Base-by-base conservation (phyloP, 2,797 vertebrate species). In the Megaceryle alcyon region DNA sequence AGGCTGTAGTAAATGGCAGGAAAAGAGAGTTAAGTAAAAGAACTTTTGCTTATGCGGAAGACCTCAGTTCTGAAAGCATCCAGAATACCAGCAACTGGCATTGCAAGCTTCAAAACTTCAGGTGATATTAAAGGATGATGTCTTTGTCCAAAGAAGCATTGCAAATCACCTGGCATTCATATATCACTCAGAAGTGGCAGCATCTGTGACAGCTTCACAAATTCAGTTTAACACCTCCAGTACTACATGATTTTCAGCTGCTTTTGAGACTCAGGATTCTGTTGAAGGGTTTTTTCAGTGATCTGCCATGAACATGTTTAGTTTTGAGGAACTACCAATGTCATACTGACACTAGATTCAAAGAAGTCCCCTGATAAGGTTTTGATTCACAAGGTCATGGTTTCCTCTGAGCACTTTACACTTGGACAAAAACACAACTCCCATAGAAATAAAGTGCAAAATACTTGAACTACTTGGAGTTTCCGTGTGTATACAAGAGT, bases 1-100 rank as follows among this genome's bases (percentile, higher is more conserved):
- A 41, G 4, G 2, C 3, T 53, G 2, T 8, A n/a, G 7, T 44
- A 54, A 82, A 69, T 6, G 2, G 7, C 2, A 65, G 22, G 9
- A n/a, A 59, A 76, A 72, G 4, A 77, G 0, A 0, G 2, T 1
- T 28, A 29, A 77, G 9, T 71, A 26, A 81, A 80, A 87, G 39
- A 73, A 33, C n/a, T 20, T 70, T 64, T 68, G 17, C 6, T 29
- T 66, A n/a, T 65, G 28, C 31, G 6, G 28, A 73, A 66, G 11
- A 37, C 8, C 5, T 7, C 5, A 12, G 10, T 41, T 68, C 39
- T 83, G 7, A 2, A 33, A 75, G 14, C 25, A 33, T 28, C 15
- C 14, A 76, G 60, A 87, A 79, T 10, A 26, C 28, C n/a, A 81
- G 14, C 19, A 65, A 39, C 13, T 12, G 17, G 4, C 19, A 35